These are phyloP conservation scores for Siniperca chuatsi DNA, from an alignment of 2,113 vertebrate species.

Conservation along the genomic window DNA sequence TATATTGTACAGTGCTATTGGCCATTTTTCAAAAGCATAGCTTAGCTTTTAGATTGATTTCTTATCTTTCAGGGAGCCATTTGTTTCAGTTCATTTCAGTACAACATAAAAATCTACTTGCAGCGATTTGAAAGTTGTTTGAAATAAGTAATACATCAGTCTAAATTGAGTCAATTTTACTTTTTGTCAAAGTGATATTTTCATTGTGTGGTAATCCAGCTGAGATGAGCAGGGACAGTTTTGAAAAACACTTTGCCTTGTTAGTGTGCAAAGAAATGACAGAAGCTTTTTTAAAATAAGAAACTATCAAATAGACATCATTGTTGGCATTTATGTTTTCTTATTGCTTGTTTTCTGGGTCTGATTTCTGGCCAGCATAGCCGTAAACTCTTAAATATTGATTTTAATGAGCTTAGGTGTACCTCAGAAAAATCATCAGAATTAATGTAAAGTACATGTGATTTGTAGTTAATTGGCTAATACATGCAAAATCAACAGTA, in stretches of 20 bases:
- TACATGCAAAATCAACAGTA: not conserved
- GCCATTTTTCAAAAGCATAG: constrained; percentile 31
- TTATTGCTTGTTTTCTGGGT: not conserved
- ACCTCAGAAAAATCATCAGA: not conserved
- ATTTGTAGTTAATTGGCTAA: not conserved
- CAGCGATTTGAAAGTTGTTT: constrained; percentile 19
- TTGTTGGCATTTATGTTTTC: not conserved
- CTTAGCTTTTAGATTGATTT: constrained; percentile 50
- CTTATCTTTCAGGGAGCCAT: constrained; percentile 39
- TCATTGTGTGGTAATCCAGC: not conserved
- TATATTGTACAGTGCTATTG: constrained; percentile 4
- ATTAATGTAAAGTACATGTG: not conserved
- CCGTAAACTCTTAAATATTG: not conserved
- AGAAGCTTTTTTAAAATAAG: not conserved
- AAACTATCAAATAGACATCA: not conserved
- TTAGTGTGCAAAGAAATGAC: not conserved
- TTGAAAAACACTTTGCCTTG: not conserved
- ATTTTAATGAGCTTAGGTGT: not conserved
- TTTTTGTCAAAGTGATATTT: constrained; percentile 3
- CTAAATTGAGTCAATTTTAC: not conserved
- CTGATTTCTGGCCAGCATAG: not conserved
- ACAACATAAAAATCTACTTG: constrained; percentile 8
- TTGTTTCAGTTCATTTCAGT: constrained; percentile 43
- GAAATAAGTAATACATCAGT: constrained; percentile 8
- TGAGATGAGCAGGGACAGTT: constrained; percentile 1